These are phyloP conservation scores for Galeopterus variegatus DNA, from an alignment of 2,113 vertebrate species.

Conservation along the genomic window DNA sequence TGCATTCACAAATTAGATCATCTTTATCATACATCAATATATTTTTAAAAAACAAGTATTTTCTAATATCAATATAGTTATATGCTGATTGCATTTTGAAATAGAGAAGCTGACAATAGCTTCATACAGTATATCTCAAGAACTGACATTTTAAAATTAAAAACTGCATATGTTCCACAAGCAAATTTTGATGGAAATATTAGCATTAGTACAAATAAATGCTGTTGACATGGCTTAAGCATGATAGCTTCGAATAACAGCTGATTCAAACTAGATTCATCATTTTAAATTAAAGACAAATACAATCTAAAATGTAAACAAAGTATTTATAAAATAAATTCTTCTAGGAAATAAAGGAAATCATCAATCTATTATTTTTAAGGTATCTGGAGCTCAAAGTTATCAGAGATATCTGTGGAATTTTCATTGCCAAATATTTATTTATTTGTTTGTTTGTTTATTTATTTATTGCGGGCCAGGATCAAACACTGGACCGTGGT, in stretches of 20 bases:
- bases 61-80: slow-evolving; percentile 88
- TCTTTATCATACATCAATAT: slow-evolving; percentile 89
- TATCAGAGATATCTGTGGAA: slow-evolving; percentile 75
- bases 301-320: slow-evolving; percentile 88
- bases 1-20: slow-evolving; percentile 89
- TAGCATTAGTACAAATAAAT: slow-evolving; percentile 87
- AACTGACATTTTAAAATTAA: slow-evolving; percentile 87
- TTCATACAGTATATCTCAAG: slow-evolving; percentile 88
- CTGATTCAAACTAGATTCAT: slow-evolving; percentile 88
- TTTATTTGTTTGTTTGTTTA: too few species aligned
- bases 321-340: slow-evolving; percentile 88
- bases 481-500: too few species aligned
- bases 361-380: slow-evolving; percentile 83
- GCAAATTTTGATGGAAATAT: slow-evolving; percentile 86
- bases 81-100: slow-evolving; percentile 88
- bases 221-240: slow-evolving; percentile 87
- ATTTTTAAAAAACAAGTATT: slow-evolving; percentile 87
- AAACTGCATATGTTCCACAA: slow-evolving; percentile 83
- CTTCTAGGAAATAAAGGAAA: slow-evolving; percentile 83
- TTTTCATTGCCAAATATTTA: slow-evolving; percentile 77
- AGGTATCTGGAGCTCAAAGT: slow-evolving; percentile 83
- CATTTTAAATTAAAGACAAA: slow-evolving; percentile 88
- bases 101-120: slow-evolving; percentile 92
- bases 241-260: slow-evolving; percentile 86
- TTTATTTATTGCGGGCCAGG: too few species aligned